Base-by-base conservation (phyloP, 2,888 invertebrate species). In the Caenorhabditis panamensis region DNA sequence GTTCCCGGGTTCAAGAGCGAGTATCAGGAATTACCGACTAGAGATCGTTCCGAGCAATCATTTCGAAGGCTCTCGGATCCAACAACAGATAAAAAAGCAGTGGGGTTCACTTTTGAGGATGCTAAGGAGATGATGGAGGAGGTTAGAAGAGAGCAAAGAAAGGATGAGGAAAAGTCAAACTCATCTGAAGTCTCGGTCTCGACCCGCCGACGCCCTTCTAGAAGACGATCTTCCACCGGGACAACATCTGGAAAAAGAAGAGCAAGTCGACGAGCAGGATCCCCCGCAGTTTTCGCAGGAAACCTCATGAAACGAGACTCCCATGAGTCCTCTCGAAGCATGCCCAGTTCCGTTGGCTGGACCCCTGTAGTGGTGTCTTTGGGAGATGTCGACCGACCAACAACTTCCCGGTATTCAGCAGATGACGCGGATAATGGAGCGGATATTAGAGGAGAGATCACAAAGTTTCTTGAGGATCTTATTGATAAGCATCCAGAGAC, bases 401-500 rank as follows among this genome's bases (percentile, higher is more conserved):
- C 77, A 36, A 82, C 77, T n/a, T 77, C 82, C 1, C 53, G 81
- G 31, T 76, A 72, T 47, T 81, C 81, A 18, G 81, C 76, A 5
- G 81, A 81, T 49, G 81, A 81, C 24, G 76, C 71, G 31, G 78
- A 80, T 36, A 82, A 62, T 71, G 69, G 77, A 49, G 69, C 82
- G 20, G 87, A 89, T 59, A 82, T 89, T 54, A 86, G 87, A 59
- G 86, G 75, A 20, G 88, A 90, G 68, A 88, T 90, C 67, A 87
- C 88, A 5, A 84, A 85, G 47, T 89, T 91, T 47, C 78, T 91
- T 24, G 91, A 90, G 73, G 89, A 90, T 44, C 76, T 91, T n/a
- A 88, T 91, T 44, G 90, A 90, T 18, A 87, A 86, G 58, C 91
- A 91, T 78, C 90, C 91, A 11, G 90, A 90, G 63, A 89, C 90